Percentiles rank a stretch among this genome's conserved stretches.
Evolutionary conservation across 2,797 vertebrate species (phyloP).

Genomic region (Oceanodroma leucorhoa): DNA sequence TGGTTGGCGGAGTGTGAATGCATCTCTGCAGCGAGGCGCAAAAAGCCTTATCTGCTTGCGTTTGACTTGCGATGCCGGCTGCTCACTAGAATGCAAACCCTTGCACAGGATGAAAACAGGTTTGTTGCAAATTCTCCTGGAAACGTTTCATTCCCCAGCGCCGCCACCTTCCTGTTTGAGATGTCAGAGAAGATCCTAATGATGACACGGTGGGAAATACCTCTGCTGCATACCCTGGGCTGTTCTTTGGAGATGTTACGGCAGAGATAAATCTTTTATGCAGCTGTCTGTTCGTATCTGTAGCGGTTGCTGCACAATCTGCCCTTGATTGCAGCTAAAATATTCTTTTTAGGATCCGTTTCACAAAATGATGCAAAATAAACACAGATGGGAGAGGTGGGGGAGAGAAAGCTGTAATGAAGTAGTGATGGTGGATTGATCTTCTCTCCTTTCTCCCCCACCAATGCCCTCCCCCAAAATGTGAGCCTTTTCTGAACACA

Average conservation of each 20-base stretch:
- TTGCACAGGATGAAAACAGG: conserved; percentile 77
- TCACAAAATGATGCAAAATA: conserved; percentile 72
- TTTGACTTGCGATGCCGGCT: conserved; percentile 62
- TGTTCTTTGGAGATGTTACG: conserved; percentile 48
- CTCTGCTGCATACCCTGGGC: conserved; percentile 36
- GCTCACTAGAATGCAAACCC: conserved; percentile 69
- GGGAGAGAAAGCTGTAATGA: conserved; percentile 37
- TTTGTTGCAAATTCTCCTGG: conserved; percentile 58
- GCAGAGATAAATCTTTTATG: conserved; percentile 59
- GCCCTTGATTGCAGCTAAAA: conserved; percentile 74
- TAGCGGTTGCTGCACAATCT: conserved; percentile 56
- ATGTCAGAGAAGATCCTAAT: conserved; percentile 29
- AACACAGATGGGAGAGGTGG: conserved; percentile 69
- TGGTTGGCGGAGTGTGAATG: conserved; percentile 4
- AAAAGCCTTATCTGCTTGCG: conserved; percentile 36
- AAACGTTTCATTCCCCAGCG: neutral
- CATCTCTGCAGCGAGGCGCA: conserved; percentile 45
- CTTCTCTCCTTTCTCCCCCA: neutral
- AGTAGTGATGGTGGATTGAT: conserved; percentile 25
- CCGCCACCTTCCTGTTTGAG: neutral
- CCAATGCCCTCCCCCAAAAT: neutral
- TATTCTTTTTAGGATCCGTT: conserved; percentile 67
- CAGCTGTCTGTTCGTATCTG: conserved; percentile 71
- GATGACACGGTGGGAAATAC: conserved; percentile 23
- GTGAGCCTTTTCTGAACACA: conserved; percentile 31